Conservation (phyloP, 2,797 vertebrate genomes). For the Clarias platycephalus region DNA sequence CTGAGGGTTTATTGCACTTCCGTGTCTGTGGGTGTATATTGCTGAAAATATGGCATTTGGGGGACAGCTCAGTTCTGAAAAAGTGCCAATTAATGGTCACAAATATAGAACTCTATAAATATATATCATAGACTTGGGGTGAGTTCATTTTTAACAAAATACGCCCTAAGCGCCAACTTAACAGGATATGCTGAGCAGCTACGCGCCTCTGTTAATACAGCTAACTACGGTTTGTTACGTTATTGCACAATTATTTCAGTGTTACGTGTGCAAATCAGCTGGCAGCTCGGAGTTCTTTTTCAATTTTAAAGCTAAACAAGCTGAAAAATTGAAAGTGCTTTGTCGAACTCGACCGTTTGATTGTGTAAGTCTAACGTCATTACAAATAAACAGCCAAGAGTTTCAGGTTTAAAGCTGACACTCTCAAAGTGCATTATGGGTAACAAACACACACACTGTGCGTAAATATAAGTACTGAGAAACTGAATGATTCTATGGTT, state of each 20-base stretch:
- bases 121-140: background rate
- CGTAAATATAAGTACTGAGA: background rate
- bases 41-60: background rate
- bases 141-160: background rate
- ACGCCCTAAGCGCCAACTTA: background rate
- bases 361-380: background rate
- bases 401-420: background rate
- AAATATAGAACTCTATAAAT: background rate
- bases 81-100: background rate
- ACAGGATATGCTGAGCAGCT: background rate
- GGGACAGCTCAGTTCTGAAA: background rate
- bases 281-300: background rate
- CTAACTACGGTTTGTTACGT: background rate
- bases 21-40: background rate
- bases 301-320: background rate
- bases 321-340: background rate
- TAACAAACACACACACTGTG: background rate
- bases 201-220: background rate
- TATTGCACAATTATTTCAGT: background rate
- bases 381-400: background rate
- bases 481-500: background rate
- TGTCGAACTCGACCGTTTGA: background rate
- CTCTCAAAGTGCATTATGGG: conserved; percentile 6
- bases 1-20: conserved; percentile 33
- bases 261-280: background rate